Conservation (phyloP, 2,797 vertebrate genomes). For the Morus bassanus region DNA sequence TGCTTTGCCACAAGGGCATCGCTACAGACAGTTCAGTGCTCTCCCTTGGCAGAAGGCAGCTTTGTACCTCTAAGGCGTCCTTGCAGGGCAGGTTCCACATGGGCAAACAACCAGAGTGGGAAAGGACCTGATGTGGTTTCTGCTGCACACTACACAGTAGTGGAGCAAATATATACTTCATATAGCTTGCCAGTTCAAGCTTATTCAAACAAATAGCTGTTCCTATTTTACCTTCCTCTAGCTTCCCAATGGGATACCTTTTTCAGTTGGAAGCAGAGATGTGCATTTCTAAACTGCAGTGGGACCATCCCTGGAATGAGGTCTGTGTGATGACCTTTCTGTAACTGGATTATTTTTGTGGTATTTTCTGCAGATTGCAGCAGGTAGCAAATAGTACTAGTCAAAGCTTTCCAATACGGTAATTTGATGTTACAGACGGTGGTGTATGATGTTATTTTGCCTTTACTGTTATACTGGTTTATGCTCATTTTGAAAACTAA, state of each 20-base stretch:
- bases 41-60: not conserved
- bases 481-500: not conserved
- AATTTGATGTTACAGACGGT: slow-evolving; percentile 27
- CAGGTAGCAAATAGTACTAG: slow-evolving; percentile 32
- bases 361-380: slow-evolving; percentile 40
- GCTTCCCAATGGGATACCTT: not conserved
- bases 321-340: not conserved
- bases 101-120: not conserved
- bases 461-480: not conserved
- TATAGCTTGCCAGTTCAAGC: not conserved
- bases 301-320: not conserved
- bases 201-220: not conserved
- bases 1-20: not conserved
- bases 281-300: not conserved
- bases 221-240: not conserved
- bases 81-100: not conserved
- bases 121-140: not conserved
- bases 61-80: not conserved
- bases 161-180: not conserved
- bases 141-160: not conserved
- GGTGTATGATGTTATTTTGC: not conserved
- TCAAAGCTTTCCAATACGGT: slow-evolving; percentile 24
- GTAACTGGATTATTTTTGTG: not conserved
- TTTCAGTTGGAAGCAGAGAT: not conserved
- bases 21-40: not conserved